These are phyloP conservation scores for Antitype chi DNA, from an alignment of 2,888 invertebrate species.

Conservation along the genomic window DNA sequence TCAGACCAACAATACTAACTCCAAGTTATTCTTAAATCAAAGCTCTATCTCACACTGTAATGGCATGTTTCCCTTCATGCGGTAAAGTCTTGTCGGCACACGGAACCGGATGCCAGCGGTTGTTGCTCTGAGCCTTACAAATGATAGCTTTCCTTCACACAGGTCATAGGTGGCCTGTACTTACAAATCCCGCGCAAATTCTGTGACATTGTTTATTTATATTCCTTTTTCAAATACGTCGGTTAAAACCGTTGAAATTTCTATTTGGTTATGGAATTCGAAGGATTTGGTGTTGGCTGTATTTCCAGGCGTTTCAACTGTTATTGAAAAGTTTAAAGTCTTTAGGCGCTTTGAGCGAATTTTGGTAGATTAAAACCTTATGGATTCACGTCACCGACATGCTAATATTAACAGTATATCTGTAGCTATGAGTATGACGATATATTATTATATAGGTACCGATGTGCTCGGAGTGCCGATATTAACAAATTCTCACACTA, in stretches of 20 bases:
- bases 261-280: background rate
- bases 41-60: slow-evolving; percentile 53
- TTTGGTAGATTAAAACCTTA: background rate
- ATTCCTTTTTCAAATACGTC: slow-evolving; percentile 22
- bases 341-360: background rate
- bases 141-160: slow-evolving; percentile 67
- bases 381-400: background rate
- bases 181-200: slow-evolving; percentile 48
- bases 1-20: background rate
- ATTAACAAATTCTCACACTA: too few relatives aligned
- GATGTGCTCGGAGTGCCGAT: background rate
- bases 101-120: slow-evolving; percentile 68
- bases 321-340: background rate
- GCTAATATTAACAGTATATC: background rate
- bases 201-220: slow-evolving; percentile 28
- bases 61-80: slow-evolving; percentile 56
- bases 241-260: background rate
- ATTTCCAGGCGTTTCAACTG: background rate
- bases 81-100: slow-evolving; percentile 67
- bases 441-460: background rate
- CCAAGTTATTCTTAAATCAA: slow-evolving; percentile 47
- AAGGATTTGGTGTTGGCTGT: background rate
- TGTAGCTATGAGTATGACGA: background rate
- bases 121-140: slow-evolving; percentile 73
- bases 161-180: slow-evolving; percentile 29